Evolutionary conservation across 2,797 vertebrate genomes (phyloP).

Genomic region (Pseudopleuronectes americanus): DNA sequence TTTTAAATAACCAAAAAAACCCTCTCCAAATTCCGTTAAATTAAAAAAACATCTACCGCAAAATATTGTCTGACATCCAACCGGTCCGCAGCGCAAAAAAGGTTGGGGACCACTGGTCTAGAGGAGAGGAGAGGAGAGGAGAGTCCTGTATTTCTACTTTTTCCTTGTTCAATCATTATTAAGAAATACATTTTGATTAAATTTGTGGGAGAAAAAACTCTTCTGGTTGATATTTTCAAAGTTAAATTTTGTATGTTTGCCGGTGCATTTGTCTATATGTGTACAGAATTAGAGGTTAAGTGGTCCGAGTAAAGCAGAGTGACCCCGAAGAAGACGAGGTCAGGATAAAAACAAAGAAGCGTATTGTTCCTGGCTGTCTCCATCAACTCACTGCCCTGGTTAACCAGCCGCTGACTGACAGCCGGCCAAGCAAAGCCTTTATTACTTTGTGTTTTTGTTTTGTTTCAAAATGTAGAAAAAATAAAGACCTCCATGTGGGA

Average conservation of each 20-base stretch:
- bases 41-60: too few relatives aligned
- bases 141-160: constrained; percentile 1
- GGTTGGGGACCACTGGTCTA: too few relatives aligned
- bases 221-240: constrained; percentile 12
- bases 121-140: not conserved
- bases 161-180: constrained; percentile 1
- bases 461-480: constrained; percentile 34
- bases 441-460: constrained; percentile 41
- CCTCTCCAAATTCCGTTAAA: too few relatives aligned
- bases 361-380: constrained; percentile 56
- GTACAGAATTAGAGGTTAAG: constrained; percentile 62
- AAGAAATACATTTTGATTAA: not conserved
- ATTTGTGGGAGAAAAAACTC: not conserved
- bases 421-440: constrained; percentile 35
- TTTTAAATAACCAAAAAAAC: too few relatives aligned
- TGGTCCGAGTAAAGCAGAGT: constrained; percentile 49
- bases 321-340: constrained; percentile 58
- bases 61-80: too few relatives aligned
- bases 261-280: constrained; percentile 19
- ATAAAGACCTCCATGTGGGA: constrained; percentile 28
- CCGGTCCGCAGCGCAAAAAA: too few relatives aligned
- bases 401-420: constrained; percentile 57
- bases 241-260: constrained; percentile 23
- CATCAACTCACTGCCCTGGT: constrained; percentile 50
- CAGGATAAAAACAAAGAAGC: constrained; percentile 54